Evolutionary conservation across 2,797 vertebrate genomes (phyloP).

Genomic region (Momotus momota): DNA sequence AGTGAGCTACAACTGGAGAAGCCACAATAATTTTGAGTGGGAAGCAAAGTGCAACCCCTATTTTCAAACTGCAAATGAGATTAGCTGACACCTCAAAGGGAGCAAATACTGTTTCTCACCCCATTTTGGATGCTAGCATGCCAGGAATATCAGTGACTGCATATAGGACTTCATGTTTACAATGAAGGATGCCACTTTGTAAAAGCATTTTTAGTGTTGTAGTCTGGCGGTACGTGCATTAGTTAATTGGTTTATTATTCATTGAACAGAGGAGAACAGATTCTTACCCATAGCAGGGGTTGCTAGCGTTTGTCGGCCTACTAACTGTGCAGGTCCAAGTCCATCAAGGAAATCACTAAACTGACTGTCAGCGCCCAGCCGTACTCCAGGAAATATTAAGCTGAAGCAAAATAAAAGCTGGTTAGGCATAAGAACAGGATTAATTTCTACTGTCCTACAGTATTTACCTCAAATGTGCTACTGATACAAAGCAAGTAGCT

Average conservation of each 20-base stretch:
- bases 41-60: not conserved
- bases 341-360: conserved; percentile 98
- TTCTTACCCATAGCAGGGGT: conserved; percentile 95
- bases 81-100: not conserved
- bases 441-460: not conserved
- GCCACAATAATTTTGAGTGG: not conserved
- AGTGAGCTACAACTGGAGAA: accelerated
- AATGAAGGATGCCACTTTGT: not conserved
- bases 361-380: conserved; percentile 94
- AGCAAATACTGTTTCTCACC: not conserved
- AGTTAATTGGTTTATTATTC: not conserved
- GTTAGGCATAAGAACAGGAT: not conserved
- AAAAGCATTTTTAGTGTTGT: not conserved
- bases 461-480: not conserved
- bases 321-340: conserved; percentile 94
- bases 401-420: conserved; percentile 75
- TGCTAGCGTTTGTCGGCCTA: conserved; percentile 95
- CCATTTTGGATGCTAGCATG: not conserved
- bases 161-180: not conserved
- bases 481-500: not conserved
- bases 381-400: conserved; percentile 94
- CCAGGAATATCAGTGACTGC: not conserved
- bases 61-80: not conserved
- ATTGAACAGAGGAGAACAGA: not conserved
- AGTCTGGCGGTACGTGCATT: not conserved